These are phyloP conservation scores for Ditylenchus weischeri DNA, from an alignment of 2,888 invertebrate species.

Conservation along the genomic window DNA sequence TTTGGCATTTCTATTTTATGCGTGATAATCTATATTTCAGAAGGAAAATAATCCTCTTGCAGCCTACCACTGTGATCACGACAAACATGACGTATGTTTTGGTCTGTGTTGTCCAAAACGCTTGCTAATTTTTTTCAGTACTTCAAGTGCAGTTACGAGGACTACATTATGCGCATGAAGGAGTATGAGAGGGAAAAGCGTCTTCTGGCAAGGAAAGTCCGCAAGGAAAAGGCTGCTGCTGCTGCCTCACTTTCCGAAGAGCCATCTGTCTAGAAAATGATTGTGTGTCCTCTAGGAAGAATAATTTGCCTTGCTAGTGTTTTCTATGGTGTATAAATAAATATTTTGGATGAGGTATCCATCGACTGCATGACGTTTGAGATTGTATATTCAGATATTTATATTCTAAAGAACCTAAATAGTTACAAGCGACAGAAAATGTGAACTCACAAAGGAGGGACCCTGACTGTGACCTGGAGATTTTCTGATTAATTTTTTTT, in stretches of 20 bases:
- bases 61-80: conserved; percentile 47
- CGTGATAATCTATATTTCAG: conserved; percentile 26
- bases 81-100: conserved; percentile 33
- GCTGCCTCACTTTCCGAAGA: background rate
- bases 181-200: conserved; percentile 58
- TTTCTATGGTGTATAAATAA: no score
- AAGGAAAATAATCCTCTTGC: conserved; percentile 51
- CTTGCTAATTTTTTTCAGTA: no score
- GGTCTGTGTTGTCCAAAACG: background rate
- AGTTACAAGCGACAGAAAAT: no score
- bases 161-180: conserved; percentile 54
- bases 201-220: conserved; percentile 47
- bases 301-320: no score
- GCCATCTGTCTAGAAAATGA: background rate
- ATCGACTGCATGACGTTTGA: no score
- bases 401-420: no score
- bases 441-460: no score
- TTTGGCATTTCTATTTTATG: background rate
- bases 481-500: no score
- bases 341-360: no score
- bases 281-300: no score
- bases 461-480: no score
- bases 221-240: conserved; percentile 43
- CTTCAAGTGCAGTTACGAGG: conserved; percentile 34
- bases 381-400: no score